Evolutionary conservation across 2,888 invertebrate species (phyloP), one percentile per base, ranked within the genome.

Genomic region (Terebella lapidaria): DNA sequence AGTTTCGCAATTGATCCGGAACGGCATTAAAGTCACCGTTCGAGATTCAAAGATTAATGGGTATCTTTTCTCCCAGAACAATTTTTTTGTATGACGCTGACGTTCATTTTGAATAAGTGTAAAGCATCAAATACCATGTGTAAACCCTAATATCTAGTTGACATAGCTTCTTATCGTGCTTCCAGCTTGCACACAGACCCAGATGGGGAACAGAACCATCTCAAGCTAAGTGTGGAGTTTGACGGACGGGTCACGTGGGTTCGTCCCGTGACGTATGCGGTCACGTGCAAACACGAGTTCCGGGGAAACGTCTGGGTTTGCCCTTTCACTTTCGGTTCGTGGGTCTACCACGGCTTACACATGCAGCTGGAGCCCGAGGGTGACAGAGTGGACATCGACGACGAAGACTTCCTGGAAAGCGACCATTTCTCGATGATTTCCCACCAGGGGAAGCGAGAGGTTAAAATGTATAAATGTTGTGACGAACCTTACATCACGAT

Each of bases 201-300:
- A 10, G 49, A 49, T 10, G 49, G 22, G 10, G 49, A 49, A 15
- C 10, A 22, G 24, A 49, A 35, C n/a, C 42, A 35, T 35, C 42
- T 35, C 42, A 35, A 49, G 49, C 49, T 49, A 5, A 22, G 10
- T 24, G 49, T 49, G n/a, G 5, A 20, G n/a, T 22, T 20, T 24
- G 52, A 56, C 26, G 60, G 60, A 15, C 18, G 25, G 26, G 60
- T 57, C 51, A 26, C 30, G 60, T 57, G 56, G 56, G 30, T 57
- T 27, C 49, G 22, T n/a, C 57, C 60, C 15, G 29, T 52, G 52
- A 25, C 46, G 52, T 25, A 52, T n/a, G 52, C 52, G n/a, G 57
- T 60, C 27, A 42, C 54, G 45, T 60, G 53, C 27, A 28, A 35
- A 25, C 58, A 60, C 54, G 57, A 60, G 47, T 60, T 60, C 60